These are phyloP conservation scores for Siniperca undulata DNA, from an alignment of 2,797 vertebrate genomes.

Conservation along the genomic window DNA sequence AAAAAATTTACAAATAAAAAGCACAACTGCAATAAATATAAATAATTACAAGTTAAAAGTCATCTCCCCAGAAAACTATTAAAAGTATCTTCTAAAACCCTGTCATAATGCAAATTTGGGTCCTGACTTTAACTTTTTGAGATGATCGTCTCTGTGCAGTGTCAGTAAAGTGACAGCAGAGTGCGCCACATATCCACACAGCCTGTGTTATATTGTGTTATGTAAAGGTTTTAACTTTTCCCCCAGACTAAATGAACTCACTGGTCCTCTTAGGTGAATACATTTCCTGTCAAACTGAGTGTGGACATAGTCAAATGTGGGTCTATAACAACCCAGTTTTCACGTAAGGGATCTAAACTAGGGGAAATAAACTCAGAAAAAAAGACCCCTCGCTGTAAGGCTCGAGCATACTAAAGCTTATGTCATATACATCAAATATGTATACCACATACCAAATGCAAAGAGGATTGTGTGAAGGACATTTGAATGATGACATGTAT, in stretches of 20 bases:
- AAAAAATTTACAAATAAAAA: not conserved
- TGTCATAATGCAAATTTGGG: not conserved
- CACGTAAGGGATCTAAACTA: not conserved
- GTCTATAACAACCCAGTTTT: not conserved
- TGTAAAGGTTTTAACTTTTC: not conserved
- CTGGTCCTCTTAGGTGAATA: not conserved
- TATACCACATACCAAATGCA: not conserved
- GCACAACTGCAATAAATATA: not conserved
- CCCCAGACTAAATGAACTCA: slow-evolving; percentile 16
- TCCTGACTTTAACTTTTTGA: not conserved
- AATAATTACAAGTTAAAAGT: not conserved
- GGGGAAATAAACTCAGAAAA: not conserved
- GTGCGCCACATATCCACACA: slow-evolving; percentile 30
- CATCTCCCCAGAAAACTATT: no score
- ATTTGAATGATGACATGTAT: not conserved
- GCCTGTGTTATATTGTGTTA: not conserved
- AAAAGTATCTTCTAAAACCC: not conserved
- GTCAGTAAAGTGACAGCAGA: slow-evolving; percentile 36
- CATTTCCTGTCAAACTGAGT: not conserved
- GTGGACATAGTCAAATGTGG: not conserved
- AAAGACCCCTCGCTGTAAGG: not conserved
- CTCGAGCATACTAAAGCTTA: not conserved
- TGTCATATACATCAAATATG: not conserved
- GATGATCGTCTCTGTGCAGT: not conserved
- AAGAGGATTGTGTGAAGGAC: not conserved